These are phyloP conservation scores for Diorhabda carinulata DNA, from an alignment of 1,140 invertebrate genomes.

Conservation along the genomic window DNA sequence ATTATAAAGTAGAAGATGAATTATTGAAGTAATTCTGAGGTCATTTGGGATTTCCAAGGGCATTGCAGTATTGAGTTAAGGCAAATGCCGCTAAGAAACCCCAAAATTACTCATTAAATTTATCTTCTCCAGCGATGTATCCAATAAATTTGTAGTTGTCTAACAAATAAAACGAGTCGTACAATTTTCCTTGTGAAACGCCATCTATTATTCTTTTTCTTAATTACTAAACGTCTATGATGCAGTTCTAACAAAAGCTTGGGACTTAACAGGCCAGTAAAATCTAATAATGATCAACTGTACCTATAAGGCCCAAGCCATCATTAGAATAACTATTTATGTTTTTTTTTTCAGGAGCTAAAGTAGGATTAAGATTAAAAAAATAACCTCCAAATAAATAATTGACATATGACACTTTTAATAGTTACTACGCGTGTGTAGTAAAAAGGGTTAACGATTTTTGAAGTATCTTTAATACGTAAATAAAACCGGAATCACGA, in stretches of 20 bases:
- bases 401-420: too few relatives aligned
- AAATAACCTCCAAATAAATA: too few relatives aligned
- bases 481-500: not conserved
- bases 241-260: conserved; percentile 35
- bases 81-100: conserved; percentile 48
- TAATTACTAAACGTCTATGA: not conserved
- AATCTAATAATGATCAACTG: conserved; percentile 40
- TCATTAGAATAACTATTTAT: conserved; percentile 6
- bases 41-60: conserved; percentile 47
- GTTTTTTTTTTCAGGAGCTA: too few relatives aligned
- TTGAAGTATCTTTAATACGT: too few relatives aligned
- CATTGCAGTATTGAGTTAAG: conserved; percentile 40
- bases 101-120: conserved; percentile 35
- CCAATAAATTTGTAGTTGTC: not conserved
- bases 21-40: not conserved
- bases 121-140: conserved; percentile 11
- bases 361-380: too few relatives aligned
- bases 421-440: too few relatives aligned
- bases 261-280: conserved; percentile 49
- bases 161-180: not conserved
- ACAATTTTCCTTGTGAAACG: not conserved
- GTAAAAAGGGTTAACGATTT: too few relatives aligned
- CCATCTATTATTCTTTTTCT: not conserved
- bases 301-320: conserved; percentile 46
- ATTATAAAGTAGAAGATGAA: not conserved